Conservation (phyloP, 2,888 invertebrate species). For the Troides helena region DNA sequence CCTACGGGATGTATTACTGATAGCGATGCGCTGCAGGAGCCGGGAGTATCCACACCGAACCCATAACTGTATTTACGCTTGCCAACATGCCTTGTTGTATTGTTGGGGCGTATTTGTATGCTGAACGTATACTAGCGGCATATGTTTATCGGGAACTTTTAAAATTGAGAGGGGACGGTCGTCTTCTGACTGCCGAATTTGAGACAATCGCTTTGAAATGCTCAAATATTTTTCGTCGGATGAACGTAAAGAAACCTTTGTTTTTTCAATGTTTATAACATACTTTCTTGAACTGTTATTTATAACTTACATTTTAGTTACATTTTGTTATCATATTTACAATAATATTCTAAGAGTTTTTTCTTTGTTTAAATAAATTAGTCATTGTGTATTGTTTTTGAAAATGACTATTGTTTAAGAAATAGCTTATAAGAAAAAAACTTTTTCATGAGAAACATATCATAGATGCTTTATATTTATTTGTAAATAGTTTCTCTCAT, state of each 20-base stretch:
- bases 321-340: too few relatives aligned
- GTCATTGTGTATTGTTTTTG: too few relatives aligned
- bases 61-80: constrained; percentile 55
- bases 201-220: constrained; percentile 18
- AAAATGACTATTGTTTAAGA: too few relatives aligned
- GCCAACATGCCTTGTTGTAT: constrained; percentile 68
- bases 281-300: background rate
- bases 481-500: background rate
- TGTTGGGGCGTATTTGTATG: constrained; percentile 68
- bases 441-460: too few relatives aligned
- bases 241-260: too few relatives aligned
- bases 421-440: too few relatives aligned
- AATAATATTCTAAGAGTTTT: too few relatives aligned
- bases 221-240: background rate
- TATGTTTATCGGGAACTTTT: constrained; percentile 69
- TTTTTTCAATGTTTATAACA: background rate
- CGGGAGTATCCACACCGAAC: constrained; percentile 44
- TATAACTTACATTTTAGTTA: background rate
- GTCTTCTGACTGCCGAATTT: constrained; percentile 39
- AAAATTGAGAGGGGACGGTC: constrained; percentile 62
- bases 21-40: constrained; percentile 56
- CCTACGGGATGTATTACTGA: constrained; percentile 69
- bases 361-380: too few relatives aligned
- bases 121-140: constrained; percentile 62
- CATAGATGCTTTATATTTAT: background rate